phyloP scores from a whole-genome alignment of 2,113 vertebrate species.

The Callocephalon fimbriatum region DNA sequence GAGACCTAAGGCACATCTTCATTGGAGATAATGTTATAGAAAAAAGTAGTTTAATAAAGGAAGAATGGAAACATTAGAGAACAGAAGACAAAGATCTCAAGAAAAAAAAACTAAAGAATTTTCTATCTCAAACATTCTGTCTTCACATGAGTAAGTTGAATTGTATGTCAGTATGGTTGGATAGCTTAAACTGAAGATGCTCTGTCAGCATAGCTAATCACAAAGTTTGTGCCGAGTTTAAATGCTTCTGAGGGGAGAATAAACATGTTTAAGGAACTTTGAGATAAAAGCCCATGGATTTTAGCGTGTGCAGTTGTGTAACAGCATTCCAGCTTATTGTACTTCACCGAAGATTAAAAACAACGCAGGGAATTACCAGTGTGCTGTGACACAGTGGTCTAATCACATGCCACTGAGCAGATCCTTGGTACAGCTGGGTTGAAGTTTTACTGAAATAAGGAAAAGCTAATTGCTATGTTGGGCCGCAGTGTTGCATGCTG shows the following conservation, averaged over 20 bases:
- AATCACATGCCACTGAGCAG: background rate
- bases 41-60: background rate
- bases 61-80: background rate
- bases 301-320: background rate
- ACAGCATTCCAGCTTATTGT: background rate
- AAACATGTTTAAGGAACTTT: background rate
- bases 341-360: background rate
- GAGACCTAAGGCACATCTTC: background rate
- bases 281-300: background rate
- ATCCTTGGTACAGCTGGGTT: background rate
- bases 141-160: background rate
- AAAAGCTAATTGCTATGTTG: background rate
- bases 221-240: background rate
- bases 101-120: too few species aligned
- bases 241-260: background rate
- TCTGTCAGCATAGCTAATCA: fast-evolving
- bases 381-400: background rate
- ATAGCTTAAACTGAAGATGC: background rate
- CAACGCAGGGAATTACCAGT: background rate
- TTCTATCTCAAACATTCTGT: background rate
- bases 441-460: background rate
- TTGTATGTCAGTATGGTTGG: background rate
- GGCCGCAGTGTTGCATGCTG: fast-evolving
- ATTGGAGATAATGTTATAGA: background rate
- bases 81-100: too few species aligned